A percentile compares a stretch with the other conserved stretches of the same genome.
Conservation (phyloP, 92 coral and sea anemone species). For the Phenganax marumi region DNA sequence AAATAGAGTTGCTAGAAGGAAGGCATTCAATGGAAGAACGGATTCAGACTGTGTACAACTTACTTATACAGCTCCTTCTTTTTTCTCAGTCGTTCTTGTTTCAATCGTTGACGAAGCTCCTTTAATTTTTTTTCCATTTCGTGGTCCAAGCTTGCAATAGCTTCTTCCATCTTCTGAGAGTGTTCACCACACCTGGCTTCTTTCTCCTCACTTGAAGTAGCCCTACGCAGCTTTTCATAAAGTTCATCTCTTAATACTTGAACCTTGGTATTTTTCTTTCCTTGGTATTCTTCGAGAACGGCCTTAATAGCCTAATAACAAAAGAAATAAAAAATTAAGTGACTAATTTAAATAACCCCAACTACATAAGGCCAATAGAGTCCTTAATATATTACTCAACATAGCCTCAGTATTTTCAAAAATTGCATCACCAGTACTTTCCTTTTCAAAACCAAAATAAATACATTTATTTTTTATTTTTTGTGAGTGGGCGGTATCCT, state of each 20-base stretch:
- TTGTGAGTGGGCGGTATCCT: no score
- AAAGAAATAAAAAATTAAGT: background rate
- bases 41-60: conserved; percentile 11
- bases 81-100: conserved; percentile 73
- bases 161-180: conserved; percentile 72
- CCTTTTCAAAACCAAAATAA: no score
- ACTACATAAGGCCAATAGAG: background rate
- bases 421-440: no score
- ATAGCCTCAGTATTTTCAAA: no score
- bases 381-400: no score
- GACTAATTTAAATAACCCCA: background rate
- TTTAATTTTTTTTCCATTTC: conserved; percentile 77
- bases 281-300: conserved; percentile 80
- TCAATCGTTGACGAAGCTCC: conserved; percentile 75
- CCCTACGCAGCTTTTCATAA: conserved; percentile 63
- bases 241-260: conserved; percentile 67
- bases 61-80: conserved; percentile 87
- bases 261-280: conserved; percentile 73
- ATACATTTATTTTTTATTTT: no score
- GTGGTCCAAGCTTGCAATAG: conserved; percentile 69
- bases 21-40: background rate
- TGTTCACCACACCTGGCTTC: conserved; percentile 75
- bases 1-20: background rate
- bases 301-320: conserved; percentile 63
- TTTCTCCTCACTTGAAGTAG: conserved; percentile 74